Percentiles rank a stretch among this genome's conserved stretches.
phyloP scores from a whole-genome alignment of 2,888 invertebrate genomes.

The Antitype chi region DNA sequence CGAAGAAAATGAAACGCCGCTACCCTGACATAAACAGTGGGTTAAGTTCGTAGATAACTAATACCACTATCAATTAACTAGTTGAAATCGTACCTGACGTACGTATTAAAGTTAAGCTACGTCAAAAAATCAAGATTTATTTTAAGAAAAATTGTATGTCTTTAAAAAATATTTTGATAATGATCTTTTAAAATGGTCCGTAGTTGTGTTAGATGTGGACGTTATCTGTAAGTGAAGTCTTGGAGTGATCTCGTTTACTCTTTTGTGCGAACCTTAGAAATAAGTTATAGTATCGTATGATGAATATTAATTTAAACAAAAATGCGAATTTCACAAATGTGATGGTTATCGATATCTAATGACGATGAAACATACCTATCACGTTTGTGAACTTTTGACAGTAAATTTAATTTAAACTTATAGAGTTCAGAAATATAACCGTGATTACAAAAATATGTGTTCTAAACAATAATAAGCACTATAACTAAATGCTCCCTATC shows the following conservation, averaged over 20 bases:
- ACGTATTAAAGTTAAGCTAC: conserved; percentile 13
- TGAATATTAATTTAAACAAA: conserved; percentile 7
- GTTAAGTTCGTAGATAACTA: conserved; percentile 44
- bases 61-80: conserved; percentile 23
- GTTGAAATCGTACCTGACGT: conserved; percentile 26
- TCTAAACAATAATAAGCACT: conserved; percentile 3
- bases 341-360: too few species aligned
- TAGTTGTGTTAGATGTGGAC: conserved; percentile 38
- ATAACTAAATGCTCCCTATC: conserved; percentile 12
- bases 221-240: conserved; percentile 35
- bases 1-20: conserved; percentile 38
- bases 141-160: conserved; percentile 55
- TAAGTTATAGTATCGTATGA: conserved; percentile 6
- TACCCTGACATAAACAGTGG: conserved; percentile 55
- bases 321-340: neutral
- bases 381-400: neutral
- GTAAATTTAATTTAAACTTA: neutral
- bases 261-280: conserved; percentile 26
- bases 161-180: conserved; percentile 65
- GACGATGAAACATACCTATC: neutral
- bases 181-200: conserved; percentile 51
- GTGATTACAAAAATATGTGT: neutral
- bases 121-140: conserved; percentile 56
- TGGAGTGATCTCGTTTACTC: conserved; percentile 58
- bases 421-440: neutral